A percentile compares a stretch with the other conserved stretches of the same genome.
These are phyloP conservation scores for Bettongia penicillata DNA, from an alignment of 2,113 vertebrate genomes.

Conservation along the genomic window DNA sequence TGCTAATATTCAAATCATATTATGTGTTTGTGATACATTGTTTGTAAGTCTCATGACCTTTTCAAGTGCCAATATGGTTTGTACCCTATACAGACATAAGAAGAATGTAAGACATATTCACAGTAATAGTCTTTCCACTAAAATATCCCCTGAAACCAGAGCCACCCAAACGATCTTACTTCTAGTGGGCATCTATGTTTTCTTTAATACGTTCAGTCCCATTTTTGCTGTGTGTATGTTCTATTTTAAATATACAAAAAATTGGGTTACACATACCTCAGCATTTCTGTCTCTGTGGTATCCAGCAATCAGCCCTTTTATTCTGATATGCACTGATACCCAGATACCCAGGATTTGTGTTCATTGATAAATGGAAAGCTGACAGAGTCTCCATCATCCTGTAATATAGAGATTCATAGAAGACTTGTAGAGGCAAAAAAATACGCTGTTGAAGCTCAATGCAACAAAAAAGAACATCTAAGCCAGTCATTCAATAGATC, in stretches of 20 bases:
- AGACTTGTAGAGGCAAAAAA: neutral
- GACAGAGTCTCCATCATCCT: neutral
- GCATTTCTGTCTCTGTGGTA: neutral
- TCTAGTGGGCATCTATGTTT: neutral
- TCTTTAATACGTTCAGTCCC: neutral
- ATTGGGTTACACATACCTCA: neutral
- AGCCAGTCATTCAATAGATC: neutral
- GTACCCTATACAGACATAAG: neutral
- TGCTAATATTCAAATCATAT: too few relatives aligned
- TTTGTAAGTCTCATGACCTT: neutral
- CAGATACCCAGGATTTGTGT: neutral
- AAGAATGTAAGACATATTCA: neutral
- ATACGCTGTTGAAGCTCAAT: neutral
- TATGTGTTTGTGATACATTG: too few relatives aligned
- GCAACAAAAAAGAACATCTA: neutral
- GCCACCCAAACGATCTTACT: neutral
- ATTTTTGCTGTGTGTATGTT: neutral
- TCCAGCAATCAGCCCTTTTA: neutral
- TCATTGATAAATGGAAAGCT: neutral
- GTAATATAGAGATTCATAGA: neutral
- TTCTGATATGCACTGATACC: neutral
- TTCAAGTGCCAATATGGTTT: neutral
- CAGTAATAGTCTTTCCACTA: neutral
- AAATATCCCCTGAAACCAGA: neutral
- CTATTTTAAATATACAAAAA: neutral